A percentile compares a stretch with the other conserved stretches of the same genome.
phyloP scores from a whole-genome alignment of 2,888 invertebrate genomes.

The Neelides folsomi region DNA sequence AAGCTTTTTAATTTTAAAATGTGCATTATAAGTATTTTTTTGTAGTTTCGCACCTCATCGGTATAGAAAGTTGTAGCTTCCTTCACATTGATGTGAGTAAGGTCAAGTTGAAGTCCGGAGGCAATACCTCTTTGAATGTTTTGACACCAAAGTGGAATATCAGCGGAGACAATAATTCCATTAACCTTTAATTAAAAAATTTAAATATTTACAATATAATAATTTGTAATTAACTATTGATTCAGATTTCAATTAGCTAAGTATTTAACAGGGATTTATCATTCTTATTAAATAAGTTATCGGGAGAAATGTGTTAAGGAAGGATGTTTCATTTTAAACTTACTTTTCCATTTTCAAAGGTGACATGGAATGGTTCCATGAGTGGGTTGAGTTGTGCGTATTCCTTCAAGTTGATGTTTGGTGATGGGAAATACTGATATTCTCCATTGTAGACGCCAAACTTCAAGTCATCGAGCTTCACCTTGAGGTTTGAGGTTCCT shows the following conservation, averaged over 20 bases:
- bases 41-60: constrained; percentile 18
- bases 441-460: constrained; percentile 29
- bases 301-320: background rate
- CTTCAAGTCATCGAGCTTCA: constrained; percentile 22
- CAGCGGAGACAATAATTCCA: constrained; percentile 21
- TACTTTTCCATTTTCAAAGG: constrained; percentile 24
- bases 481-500: constrained; percentile 18
- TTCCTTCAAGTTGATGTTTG: constrained; percentile 14
- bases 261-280: no score
- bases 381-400: constrained; percentile 27
- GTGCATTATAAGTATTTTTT: no score
- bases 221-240: background rate
- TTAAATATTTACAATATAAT: background rate
- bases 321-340: background rate
- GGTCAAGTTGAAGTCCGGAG: constrained; percentile 23
- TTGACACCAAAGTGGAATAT: constrained; percentile 29
- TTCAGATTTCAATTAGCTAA: no score
- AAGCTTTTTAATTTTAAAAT: background rate
- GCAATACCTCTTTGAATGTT: constrained; percentile 32
- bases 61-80: constrained; percentile 13
- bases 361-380: constrained; percentile 26
- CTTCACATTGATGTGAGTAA: constrained; percentile 14
- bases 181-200: constrained; percentile 12
- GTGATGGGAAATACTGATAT: constrained; percentile 7
- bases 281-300: no score